Percentiles rank a stretch among this genome's conserved stretches.
These are phyloP conservation scores for Bolinopsis microptera DNA, from an alignment of 37 sponge, comb jelly and placozoan genomes.

Conservation along the genomic window DNA sequence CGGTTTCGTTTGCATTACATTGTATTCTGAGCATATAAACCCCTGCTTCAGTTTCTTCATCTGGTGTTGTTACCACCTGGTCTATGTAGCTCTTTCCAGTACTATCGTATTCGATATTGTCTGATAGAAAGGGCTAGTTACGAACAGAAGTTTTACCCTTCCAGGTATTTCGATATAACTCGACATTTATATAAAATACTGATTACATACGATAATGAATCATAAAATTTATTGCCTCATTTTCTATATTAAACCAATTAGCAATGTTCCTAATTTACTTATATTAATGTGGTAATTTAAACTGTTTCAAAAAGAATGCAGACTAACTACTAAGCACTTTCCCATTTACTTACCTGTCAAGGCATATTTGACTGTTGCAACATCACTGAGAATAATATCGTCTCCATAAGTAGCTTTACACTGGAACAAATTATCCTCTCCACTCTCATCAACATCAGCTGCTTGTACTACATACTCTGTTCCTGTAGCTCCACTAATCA, in stretches of 20 bases:
- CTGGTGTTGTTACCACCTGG: background rate
- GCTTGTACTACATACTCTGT: background rate
- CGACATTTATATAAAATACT: too few species aligned
- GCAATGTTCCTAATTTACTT: too few species aligned
- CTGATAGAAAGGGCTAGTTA: background rate
- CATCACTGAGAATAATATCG: conserved; percentile 1
- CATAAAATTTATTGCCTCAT: too few species aligned
- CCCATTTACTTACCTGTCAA: conserved; percentile 12
- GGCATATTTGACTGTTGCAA: background rate
- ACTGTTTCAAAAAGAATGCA: too few species aligned
- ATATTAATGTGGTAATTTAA: too few species aligned
- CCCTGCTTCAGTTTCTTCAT: background rate
- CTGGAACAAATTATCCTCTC: background rate
- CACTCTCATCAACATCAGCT: background rate
- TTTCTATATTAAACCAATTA: too few species aligned
- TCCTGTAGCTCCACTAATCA: background rate
- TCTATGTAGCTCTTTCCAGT: background rate
- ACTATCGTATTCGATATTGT: background rate
- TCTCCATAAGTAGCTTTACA: conserved; percentile 1
- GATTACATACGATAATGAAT: too few species aligned
- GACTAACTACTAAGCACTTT: too few species aligned
- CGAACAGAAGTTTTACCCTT: too few species aligned
- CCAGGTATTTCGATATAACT: too few species aligned
- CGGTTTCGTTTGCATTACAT: background rate
- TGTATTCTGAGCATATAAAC: background rate